Evolutionary conservation across 2,113 vertebrate species (phyloP).

Genomic region (Climacteris rufus): DNA sequence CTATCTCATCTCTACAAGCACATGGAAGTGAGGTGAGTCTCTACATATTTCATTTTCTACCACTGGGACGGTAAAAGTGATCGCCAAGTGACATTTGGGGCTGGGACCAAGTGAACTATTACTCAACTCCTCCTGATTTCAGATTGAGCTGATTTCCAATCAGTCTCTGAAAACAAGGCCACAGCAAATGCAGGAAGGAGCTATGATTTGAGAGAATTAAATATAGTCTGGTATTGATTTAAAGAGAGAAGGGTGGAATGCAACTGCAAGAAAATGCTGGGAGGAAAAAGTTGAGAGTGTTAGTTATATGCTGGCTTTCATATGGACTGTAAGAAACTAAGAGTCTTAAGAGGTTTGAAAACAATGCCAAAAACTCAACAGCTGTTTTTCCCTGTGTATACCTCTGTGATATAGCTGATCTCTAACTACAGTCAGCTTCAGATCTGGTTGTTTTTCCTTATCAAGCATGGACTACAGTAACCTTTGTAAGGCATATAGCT

Average conservation of each 20-base stretch:
- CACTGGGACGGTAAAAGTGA: neutral
- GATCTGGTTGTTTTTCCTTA: neutral
- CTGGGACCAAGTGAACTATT: constrained; percentile 30
- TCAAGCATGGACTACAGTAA: neutral
- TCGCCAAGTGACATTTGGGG: neutral
- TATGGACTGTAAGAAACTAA: neutral
- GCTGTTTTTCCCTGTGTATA: neutral
- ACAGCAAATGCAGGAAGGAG: constrained; percentile 9
- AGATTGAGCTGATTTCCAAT: constrained; percentile 36
- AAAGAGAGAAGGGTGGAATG: neutral
- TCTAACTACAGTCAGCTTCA: neutral
- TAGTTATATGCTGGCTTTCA: neutral
- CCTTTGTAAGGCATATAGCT: neutral
- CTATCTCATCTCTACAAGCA: neutral
- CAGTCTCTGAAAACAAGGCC: neutral
- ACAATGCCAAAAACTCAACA: neutral
- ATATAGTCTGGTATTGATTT: constrained; percentile 39
- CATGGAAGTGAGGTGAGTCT: neutral
- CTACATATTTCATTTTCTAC: constrained; percentile 25
- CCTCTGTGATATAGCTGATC: neutral
- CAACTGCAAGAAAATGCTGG: neutral
- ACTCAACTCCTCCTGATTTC: constrained; percentile 32
- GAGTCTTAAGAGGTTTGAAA: neutral
- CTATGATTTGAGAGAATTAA: constrained; percentile 30
- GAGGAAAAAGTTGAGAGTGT: neutral